Evolutionary conservation across 30 jellyfish, hydroid and myxozoan species (phyloP).

Genomic region (Hydractinia echinata): DNA sequence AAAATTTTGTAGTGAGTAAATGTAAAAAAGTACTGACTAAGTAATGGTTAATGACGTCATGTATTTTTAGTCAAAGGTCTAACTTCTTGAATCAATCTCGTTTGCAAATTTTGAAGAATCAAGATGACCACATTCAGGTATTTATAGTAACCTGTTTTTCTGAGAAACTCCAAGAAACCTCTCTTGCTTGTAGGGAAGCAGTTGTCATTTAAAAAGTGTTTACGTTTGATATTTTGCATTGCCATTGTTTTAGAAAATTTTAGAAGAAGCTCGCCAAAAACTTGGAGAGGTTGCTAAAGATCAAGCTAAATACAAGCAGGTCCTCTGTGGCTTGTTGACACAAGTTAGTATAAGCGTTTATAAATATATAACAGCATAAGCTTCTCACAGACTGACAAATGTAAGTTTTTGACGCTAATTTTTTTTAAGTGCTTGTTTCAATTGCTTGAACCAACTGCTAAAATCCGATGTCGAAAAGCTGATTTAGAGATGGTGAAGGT

Average conservation of each 20-base stretch:
- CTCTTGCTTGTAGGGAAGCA: no score
- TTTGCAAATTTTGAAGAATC: slow-evolving; percentile 63
- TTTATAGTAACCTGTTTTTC: not conserved
- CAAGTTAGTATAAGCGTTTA: slow-evolving; percentile 54
- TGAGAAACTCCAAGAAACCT: not conserved
- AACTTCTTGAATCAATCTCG: slow-evolving; percentile 88
- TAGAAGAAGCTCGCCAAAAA: slow-evolving; percentile 73
- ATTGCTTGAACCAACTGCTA: slow-evolving; percentile 83
- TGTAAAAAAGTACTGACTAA: not conserved
- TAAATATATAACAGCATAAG: not conserved
- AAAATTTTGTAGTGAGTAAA: not conserved
- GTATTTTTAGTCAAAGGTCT: slow-evolving; percentile 73
- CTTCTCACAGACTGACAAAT: not conserved
- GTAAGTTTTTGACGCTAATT: not conserved
- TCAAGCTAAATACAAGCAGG: slow-evolving; percentile 56
- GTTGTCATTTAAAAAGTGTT: no score
- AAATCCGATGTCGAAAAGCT: slow-evolving; percentile 68
- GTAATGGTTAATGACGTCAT: not conserved
- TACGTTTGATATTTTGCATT: not conserved
- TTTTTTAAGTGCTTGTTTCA: slow-evolving; percentile 78
- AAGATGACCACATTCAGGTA: slow-evolving; percentile 83
- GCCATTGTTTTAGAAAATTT: slow-evolving; percentile 41
- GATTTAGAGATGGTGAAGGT: slow-evolving; percentile 83
- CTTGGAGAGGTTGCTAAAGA: slow-evolving; percentile 88
- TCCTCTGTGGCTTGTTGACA: slow-evolving; percentile 72